phyloP scores from a whole-genome alignment of 2,888 invertebrate genomes.

The Hecatera dysodea region DNA sequence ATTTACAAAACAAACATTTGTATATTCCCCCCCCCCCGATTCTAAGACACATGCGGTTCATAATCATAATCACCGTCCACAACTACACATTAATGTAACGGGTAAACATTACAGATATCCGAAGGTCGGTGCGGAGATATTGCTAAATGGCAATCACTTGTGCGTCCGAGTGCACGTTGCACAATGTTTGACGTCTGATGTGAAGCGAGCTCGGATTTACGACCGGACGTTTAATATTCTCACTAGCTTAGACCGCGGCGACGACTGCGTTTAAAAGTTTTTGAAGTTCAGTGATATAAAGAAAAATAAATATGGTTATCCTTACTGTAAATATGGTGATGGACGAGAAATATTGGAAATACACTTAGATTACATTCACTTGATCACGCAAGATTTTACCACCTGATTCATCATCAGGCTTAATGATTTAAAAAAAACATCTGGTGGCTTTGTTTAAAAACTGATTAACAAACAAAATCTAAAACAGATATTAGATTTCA shows the following conservation, averaged over 20 bases:
- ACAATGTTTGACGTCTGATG: constrained; percentile 59
- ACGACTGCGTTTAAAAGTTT: not conserved
- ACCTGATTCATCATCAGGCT: too few relatives aligned
- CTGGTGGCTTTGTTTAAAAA: too few relatives aligned
- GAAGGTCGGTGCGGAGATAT: constrained; percentile 77
- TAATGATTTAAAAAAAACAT: too few relatives aligned
- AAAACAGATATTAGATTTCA: too few relatives aligned
- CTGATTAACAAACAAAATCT: too few relatives aligned
- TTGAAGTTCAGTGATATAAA: constrained; percentile 1
- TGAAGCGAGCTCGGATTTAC: constrained; percentile 47
- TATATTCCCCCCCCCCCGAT: too few relatives aligned
- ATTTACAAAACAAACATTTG: too few relatives aligned
- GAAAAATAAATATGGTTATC: not conserved
- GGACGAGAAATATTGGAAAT: too few relatives aligned
- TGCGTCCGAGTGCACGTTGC: constrained; percentile 69
- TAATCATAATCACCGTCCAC: constrained; percentile 53
- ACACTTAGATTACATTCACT: not conserved
- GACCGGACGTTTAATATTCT: constrained; percentile 24
- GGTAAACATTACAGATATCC: constrained; percentile 67
- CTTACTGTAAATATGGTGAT: not conserved
- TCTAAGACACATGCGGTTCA: not conserved
- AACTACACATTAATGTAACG: constrained; percentile 58
- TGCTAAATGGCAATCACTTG: constrained; percentile 79
- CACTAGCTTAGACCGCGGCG: constrained; percentile 4
- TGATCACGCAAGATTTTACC: not conserved